phyloP scores from a whole-genome alignment of 2,888 invertebrate genomes.

The Merodon equestris region DNA sequence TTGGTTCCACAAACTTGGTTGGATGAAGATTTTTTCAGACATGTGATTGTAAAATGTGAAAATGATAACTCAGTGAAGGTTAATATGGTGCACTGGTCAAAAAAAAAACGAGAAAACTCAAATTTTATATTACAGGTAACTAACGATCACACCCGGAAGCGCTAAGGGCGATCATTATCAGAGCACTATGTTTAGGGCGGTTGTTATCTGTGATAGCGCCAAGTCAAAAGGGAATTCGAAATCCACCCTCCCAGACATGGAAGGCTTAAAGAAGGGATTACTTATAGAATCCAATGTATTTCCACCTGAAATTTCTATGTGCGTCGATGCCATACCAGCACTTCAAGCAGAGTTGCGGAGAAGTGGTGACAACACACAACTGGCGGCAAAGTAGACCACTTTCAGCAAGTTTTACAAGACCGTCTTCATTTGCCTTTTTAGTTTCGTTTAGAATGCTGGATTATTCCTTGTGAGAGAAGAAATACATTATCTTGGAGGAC shows the following conservation, averaged over 20 bases:
- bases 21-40: conserved; percentile 62
- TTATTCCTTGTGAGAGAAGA: neutral
- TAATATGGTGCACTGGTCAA: neutral
- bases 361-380: conserved; percentile 68
- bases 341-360: conserved; percentile 70
- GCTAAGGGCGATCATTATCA: conserved; percentile 71
- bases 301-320: conserved; percentile 73
- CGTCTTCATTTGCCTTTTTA: too few species aligned
- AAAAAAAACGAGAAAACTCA: neutral
- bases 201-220: conserved; percentile 11
- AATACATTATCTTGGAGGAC: conserved; percentile 44
- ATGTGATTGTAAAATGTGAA: conserved; percentile 63
- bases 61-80: conserved; percentile 35
- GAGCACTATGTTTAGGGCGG: conserved; percentile 72
- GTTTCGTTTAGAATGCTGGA: neutral
- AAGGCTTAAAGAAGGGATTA: conserved; percentile 71
- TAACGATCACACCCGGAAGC: conserved; percentile 13
- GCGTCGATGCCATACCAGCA: conserved; percentile 71
- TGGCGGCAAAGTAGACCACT: conserved; percentile 69
- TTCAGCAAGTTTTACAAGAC: too few species aligned
- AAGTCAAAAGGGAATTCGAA: conserved; percentile 20
- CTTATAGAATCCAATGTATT: conserved; percentile 70
- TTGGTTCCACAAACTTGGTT: conserved; percentile 71
- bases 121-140: neutral
- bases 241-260: conserved; percentile 72